A percentile compares a stretch with the other conserved stretches of the same genome.
These are phyloP conservation scores for Dicrurus megarhynchus DNA, from an alignment of 2,113 vertebrate genomes.

Conservation along the genomic window DNA sequence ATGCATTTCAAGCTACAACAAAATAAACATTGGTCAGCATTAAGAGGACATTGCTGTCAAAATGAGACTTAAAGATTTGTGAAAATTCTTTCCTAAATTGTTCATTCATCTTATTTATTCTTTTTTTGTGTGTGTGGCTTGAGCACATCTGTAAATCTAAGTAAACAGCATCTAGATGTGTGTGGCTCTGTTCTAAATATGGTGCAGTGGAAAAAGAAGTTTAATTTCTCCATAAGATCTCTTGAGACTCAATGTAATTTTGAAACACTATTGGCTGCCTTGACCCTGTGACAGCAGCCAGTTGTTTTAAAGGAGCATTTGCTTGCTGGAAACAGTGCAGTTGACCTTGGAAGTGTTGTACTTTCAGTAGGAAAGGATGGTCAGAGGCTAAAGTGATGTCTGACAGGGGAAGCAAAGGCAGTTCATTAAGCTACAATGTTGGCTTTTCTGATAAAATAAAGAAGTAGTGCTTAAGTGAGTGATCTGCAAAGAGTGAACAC, in stretches of 20 bases:
- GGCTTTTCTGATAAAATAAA: not conserved
- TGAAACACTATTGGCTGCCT: not conserved
- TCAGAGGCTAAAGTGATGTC: not conserved
- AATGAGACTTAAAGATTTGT: not conserved
- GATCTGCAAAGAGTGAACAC: not conserved
- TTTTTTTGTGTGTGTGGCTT: conserved; percentile 30
- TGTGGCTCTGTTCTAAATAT: conserved; percentile 2
- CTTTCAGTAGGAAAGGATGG: not conserved
- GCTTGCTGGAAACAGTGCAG: not conserved
- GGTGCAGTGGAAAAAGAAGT: conserved; percentile 37
- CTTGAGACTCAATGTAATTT: conserved; percentile 51
- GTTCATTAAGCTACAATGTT: not conserved
- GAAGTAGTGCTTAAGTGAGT: not conserved
- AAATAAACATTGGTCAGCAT: not conserved
- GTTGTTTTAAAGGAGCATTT: conserved; percentile 5
- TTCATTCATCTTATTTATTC: not conserved
- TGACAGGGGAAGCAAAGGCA: not conserved
- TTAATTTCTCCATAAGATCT: conserved; percentile 62
- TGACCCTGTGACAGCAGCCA: conserved; percentile 13
- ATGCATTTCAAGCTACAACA: not conserved
- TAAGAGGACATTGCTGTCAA: not conserved
- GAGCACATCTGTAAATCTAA: conserved; percentile 39
- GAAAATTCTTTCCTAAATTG: not conserved
- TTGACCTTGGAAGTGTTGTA: not conserved
- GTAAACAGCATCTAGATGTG: conserved; percentile 19